Conservation (phyloP, 2,113 vertebrate genomes). For the Corynorhinus townsendii region DNA sequence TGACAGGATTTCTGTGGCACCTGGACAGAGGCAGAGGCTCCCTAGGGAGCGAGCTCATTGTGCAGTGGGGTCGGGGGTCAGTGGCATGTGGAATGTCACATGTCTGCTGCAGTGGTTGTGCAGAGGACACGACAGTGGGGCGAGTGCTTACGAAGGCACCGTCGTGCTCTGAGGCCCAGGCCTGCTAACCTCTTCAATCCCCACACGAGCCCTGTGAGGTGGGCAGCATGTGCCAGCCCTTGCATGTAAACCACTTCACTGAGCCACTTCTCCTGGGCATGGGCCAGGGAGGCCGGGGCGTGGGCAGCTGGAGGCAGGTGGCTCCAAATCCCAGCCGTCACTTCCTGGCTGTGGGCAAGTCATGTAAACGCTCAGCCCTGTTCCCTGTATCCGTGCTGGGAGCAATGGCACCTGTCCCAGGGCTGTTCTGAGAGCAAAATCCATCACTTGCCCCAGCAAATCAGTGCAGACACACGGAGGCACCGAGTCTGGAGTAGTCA, state of each 20-base stretch:
- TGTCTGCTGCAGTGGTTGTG: not conserved
- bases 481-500: not conserved
- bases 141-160: rapidly evolving
- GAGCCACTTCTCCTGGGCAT: no score
- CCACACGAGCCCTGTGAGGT: not conserved
- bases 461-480: not conserved
- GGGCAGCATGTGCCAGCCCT: not conserved
- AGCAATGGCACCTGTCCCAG: not conserved
- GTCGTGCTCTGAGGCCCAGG: not conserved
- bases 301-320: no score
- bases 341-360: not conserved
- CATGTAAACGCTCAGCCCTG: not conserved
- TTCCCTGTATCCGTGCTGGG: not conserved
- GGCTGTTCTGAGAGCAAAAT: not conserved
- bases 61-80: not conserved
- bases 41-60: not conserved
- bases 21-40: not conserved
- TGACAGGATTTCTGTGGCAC: not conserved
- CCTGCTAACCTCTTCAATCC: not conserved
- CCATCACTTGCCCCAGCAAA: not conserved
- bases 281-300: not conserved
- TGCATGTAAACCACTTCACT: not conserved
- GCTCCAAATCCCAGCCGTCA: not conserved
- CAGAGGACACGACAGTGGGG: not conserved
- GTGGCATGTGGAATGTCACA: no score